phyloP scores from a whole-genome alignment of 2,797 vertebrate species.

The Manis pentadactyla region DNA sequence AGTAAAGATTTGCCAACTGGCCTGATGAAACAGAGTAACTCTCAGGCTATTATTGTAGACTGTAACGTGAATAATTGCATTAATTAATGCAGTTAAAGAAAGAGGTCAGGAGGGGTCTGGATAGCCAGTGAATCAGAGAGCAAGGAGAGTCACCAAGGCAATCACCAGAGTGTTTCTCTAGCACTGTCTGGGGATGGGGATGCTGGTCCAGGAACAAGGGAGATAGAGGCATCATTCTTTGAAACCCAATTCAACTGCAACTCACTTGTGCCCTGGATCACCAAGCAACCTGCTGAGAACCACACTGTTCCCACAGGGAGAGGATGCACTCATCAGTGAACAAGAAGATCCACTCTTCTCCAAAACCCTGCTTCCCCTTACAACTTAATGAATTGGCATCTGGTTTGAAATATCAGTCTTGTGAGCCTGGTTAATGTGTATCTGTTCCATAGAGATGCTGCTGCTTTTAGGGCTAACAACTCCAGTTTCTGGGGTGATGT shows the following conservation, averaged over 20 bases:
- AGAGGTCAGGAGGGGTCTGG: neutral
- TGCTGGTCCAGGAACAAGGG: neutral
- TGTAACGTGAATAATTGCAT: neutral
- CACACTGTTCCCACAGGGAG: constrained; percentile 55
- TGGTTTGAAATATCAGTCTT: constrained; percentile 78
- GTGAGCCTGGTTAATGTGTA: constrained; percentile 60
- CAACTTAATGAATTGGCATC: constrained; percentile 77
- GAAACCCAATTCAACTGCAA: neutral
- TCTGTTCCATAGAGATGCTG: constrained; percentile 62
- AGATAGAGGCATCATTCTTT: constrained; percentile 26
- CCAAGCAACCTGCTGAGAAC: constrained; percentile 38
- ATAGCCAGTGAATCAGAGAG: constrained; percentile 23
- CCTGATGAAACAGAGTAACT: neutral
- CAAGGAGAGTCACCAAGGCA: neutral
- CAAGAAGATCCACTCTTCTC: constrained; percentile 59
- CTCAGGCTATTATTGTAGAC: neutral
- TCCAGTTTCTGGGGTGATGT: constrained; percentile 67
- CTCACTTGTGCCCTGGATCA: constrained; percentile 21
- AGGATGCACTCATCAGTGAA: constrained; percentile 31
- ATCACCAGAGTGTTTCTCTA: neutral
- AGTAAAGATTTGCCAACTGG: neutral
- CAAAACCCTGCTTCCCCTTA: constrained; percentile 65
- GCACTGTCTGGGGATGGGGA: constrained; percentile 1
- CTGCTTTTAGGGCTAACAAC: constrained; percentile 52
- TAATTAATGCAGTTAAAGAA: constrained; percentile 4